A percentile compares a stretch with the other conserved stretches of the same genome.
These are phyloP conservation scores for Drosophila takahashii DNA, from an alignment of 1,140 invertebrate genomes.

Conservation along the genomic window DNA sequence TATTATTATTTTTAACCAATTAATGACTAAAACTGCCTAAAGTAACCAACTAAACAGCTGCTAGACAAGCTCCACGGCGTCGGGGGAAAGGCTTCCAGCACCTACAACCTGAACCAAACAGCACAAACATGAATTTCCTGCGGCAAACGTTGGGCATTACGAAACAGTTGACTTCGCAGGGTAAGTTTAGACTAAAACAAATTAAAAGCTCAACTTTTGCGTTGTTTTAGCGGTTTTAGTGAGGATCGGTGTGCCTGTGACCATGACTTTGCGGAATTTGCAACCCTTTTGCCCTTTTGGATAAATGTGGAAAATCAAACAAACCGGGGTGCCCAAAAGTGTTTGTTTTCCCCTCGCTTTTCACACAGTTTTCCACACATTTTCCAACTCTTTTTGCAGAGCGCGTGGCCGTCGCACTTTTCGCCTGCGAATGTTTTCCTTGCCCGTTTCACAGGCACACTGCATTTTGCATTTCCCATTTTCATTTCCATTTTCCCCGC, in stretches of 20 bases:
- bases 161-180: conserved; percentile 77
- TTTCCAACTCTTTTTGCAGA: conserved; percentile 37
- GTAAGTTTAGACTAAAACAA: conserved; percentile 43
- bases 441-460: conserved; percentile 60
- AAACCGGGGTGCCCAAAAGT: conserved; percentile 5
- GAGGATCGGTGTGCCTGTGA: background rate
- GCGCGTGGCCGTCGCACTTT: conserved; percentile 55
- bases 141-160: conserved; percentile 82
- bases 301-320: background rate
- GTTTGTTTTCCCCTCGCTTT: conserved; percentile 20
- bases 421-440: conserved; percentile 71
- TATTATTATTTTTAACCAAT: background rate
- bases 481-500: background rate
- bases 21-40: background rate
- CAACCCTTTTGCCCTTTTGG: conserved; percentile 12
- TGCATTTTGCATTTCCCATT: no score
- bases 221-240: background rate
- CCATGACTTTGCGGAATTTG: conserved; percentile 48
- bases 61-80: background rate
- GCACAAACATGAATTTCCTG: conserved; percentile 73
- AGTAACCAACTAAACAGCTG: no score
- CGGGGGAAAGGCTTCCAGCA: no score
- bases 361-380: conserved; percentile 2
- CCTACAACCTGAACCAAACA: background rate
- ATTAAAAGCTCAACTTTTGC: background rate